Evolutionary conservation across 2,113 vertebrate species (phyloP).

Genomic region (Rostratula benghalensis): DNA sequence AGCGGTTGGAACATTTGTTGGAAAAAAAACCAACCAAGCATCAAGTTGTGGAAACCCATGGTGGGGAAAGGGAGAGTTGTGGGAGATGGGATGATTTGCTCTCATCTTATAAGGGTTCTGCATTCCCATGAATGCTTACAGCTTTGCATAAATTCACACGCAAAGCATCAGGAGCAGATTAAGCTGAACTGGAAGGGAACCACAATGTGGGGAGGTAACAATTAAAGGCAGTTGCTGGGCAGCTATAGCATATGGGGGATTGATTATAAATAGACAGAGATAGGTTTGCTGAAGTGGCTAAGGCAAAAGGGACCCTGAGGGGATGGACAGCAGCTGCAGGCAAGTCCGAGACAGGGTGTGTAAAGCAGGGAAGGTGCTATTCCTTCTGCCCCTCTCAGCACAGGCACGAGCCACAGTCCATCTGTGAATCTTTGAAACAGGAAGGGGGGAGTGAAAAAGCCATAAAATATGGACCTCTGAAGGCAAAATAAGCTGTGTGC

Average conservation of each 20-base stretch:
- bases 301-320: not conserved
- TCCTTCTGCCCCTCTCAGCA: not conserved
- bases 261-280: slow-evolving; percentile 16
- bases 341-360: not conserved
- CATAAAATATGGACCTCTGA: not conserved
- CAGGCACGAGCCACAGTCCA: not conserved
- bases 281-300: not conserved
- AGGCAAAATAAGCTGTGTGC: not conserved
- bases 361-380: not conserved
- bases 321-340: not conserved
- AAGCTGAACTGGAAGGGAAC: slow-evolving; percentile 45
- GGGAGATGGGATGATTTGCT: slow-evolving; percentile 28
- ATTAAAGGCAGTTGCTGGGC: slow-evolving; percentile 43
- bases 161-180: slow-evolving; percentile 60
- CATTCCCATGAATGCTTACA: slow-evolving; percentile 48
- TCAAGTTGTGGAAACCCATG: slow-evolving; percentile 26
- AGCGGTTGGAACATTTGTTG: slow-evolving; percentile 6
- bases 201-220: slow-evolving; percentile 11
- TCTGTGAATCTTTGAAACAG: not conserved
- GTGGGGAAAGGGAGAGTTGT: slow-evolving; percentile 58
- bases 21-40: not conserved
- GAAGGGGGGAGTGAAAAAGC: not conserved
- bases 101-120: slow-evolving; percentile 29
- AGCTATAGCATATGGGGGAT: not conserved
- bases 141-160: slow-evolving; percentile 50